These are phyloP conservation scores for Octodon degus DNA, from an alignment of 2,113 vertebrate genomes.

Conservation along the genomic window DNA sequence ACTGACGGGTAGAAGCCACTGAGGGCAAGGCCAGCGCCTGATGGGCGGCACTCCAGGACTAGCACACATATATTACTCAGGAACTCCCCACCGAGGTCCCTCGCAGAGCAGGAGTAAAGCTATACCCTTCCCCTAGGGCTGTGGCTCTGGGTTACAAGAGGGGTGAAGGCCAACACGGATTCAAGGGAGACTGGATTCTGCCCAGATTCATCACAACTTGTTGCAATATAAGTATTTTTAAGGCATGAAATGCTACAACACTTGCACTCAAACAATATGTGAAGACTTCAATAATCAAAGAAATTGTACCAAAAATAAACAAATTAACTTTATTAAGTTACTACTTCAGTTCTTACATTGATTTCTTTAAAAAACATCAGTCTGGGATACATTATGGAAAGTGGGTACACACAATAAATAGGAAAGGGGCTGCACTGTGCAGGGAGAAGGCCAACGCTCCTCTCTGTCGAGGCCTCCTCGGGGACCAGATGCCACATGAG, in stretches of 20 bases:
- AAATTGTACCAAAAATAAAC: slow-evolving; percentile 63
- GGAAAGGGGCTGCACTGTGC: slow-evolving; percentile 11
- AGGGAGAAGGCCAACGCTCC: neutral
- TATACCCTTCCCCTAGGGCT: neutral
- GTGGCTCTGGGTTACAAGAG: neutral
- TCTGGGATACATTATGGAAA: slow-evolving; percentile 69
- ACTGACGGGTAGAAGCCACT: neutral
- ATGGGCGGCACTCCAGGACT: neutral
- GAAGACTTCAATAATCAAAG: slow-evolving; percentile 61
- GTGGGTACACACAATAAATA: slow-evolving; percentile 77
- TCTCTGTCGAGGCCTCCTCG: neutral
- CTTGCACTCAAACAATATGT: neutral
- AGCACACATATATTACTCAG: neutral
- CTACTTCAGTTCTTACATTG: neutral
- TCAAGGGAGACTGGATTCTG: slow-evolving; percentile 18
- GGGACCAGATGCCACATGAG: neutral
- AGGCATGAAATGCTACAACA: neutral
- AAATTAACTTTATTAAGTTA: neutral
- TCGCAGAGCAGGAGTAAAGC: neutral
- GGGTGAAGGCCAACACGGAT: neutral
- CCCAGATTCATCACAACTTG: neutral
- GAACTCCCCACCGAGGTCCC: neutral
- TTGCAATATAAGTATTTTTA: neutral
- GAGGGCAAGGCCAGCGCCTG: neutral
- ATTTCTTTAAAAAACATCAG: slow-evolving; percentile 66